Evolutionary conservation across 2,113 vertebrate genomes (phyloP), one percentile per base, ranked within the genome.

Genomic region (Himantopus leucocephalus): DNA sequence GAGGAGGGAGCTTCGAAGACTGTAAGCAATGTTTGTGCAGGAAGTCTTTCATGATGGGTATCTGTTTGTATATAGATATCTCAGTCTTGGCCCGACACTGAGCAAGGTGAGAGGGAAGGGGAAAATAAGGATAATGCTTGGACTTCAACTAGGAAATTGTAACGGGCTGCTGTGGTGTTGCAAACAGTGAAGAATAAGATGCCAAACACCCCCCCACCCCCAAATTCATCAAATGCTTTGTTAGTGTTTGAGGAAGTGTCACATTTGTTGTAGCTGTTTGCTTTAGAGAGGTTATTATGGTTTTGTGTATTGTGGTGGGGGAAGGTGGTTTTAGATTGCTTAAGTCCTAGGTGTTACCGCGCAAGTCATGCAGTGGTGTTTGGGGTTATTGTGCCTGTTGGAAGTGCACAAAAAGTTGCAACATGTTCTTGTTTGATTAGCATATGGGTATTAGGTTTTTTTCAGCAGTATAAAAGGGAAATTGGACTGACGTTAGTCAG

Each of bases 281-380:
- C 56, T n/a, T 85, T 73, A 45, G 85, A 93, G 67, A 92, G 53
- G 30, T 83, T 70, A 39, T 11, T 62, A 63, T 29, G 35, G 2
- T 52, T 83, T 79, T 68, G 11, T 79, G 14, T 48, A 4, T 35
- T 56, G 77, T 52, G n/a, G 34, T 56, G 73, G 19, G 26, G 22
- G 27, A 64, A 73, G 30, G 43, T 79, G 24, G 17, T 85, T 67
- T 50, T 30, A 39, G 43, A 23, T 68, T 52, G 27, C 67, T 84
- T 52, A 64, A 53, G 20, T 58, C 81, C 34, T 73, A 12, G 68
- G 50, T 80, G 14, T 64, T 95, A 10, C 35, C 9, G 3, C 1
- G 1, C 13, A 62, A 82, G 55, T 45, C 0, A 0, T 92, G n/a
- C 41, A 15, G 0, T 53, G n/a, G 22, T 56, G 53, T 58, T 85